Base-by-base conservation (phyloP, 2,113 vertebrate species). In the Mus musculus region DNA sequence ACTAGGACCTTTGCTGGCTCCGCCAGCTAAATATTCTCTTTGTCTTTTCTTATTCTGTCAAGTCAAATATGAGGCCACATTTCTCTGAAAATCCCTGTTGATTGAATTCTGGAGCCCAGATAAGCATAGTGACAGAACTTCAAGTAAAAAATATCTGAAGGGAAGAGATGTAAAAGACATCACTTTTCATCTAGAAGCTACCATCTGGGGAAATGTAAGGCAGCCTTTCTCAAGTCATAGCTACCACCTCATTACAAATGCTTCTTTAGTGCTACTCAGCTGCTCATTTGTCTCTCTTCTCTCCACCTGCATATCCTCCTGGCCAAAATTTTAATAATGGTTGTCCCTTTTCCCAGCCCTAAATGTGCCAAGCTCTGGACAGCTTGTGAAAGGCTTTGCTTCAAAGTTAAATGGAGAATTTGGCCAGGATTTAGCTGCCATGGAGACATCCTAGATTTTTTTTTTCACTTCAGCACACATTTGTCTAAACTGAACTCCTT, bases 301-400 rank as follows among this genome's bases (percentile, higher is more conserved):
- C 49, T 93, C 96, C 95, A 97, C 96, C 97, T 97, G 97, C 97
- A 96, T 30, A 81, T 81, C 93, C 4, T 87, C 42, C 33, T 72
- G 73, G 97, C 97, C 96, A 96, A 91, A 90, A 92, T 97, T 96
- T 97, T 88, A 96, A 92, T 88, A 97, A 97, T 93, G 63, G 67
- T 63, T 93, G 95, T 96, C 88, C 95, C 92, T 85, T 97, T 97
- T 94, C 96, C 85, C 96, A 97, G 92, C 24, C 71, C 39, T 93
- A 54, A 90, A 56, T 90, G 95, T 97, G 97, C 95, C 95, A 97
- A 95, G 39, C 89, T 88, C 84, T 94, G 88, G 92, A 90, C 95
- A 96, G 75, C 82, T 90, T 96, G 69, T 97, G 85, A 94, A 97
- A 97, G 92, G 78, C 88, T 93, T 88, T 92, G 69, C 88, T 97